Base-by-base conservation (phyloP, 2,113 vertebrate species). In the Sterrhoptilus dennistouni region DNA sequence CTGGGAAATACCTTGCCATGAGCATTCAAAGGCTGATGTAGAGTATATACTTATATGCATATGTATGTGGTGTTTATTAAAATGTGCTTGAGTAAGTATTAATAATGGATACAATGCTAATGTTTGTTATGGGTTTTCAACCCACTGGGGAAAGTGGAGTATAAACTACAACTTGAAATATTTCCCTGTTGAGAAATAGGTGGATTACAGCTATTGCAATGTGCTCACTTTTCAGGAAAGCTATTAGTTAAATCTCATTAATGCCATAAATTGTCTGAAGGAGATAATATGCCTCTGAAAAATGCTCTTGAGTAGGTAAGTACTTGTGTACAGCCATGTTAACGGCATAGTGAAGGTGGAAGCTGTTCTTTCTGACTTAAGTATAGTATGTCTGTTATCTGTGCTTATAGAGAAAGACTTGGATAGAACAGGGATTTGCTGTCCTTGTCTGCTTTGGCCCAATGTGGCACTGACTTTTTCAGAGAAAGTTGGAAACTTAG, bases 331-430 rank as follows among this genome's bases (percentile, higher is more conserved):
- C 16, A 81, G 63, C 53, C 15, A 0, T 60, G 42, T 57, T 94
- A 93, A 57, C 50, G 94, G 74, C 80, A 64, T 21, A 90, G 65
- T 31, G 95, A 49, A 74, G 79, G 54, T 35, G 52, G 65, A 74
- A 76, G 80, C 53, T 76, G 52, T 94, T 96, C 3, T 72, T 93
- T 87, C 70, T 94, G 56, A 7, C 90, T 95, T 93, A 95, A 94
- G 69, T 76, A 38, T 57, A 70, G 50, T 28, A 68, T 65, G 8
- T 74, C 38, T 91, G 6, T 79, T 95, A 63, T 44, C 47, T 84
- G 59, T 57, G 21, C 44, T 87, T 70, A 28, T 74, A 60, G 82
- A 82, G 82, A 71, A 96, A 92, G 83, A 53, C 35, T 49, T 90
- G 35, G 20, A 42, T 94, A 87, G 47, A 81, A 81, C 60, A 92